Conservation (phyloP, 1,140 invertebrate species). For the Battus philenor region DNA sequence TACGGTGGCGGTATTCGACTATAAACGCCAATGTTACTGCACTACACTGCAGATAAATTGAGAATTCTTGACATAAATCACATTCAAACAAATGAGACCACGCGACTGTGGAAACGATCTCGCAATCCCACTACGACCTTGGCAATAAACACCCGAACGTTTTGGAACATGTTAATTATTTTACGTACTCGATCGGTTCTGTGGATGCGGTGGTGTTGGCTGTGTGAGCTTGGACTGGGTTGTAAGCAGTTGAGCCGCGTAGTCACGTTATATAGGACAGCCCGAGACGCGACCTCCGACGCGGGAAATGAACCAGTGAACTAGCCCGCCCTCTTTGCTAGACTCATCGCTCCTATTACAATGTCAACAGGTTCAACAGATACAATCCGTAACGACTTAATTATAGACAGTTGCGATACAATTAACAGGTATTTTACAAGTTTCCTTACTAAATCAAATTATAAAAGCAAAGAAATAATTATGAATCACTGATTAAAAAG, state of each 20-base stretch:
- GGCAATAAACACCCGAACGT: constrained; percentile 29
- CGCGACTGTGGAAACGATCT: constrained; percentile 36
- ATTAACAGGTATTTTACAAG: neutral
- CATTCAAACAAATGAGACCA: constrained; percentile 30
- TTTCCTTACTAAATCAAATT: neutral
- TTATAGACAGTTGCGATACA: too few relatives aligned
- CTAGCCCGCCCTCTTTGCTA: constrained; percentile 13
- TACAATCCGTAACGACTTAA: too few relatives aligned
- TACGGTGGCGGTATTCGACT: constrained; percentile 47
- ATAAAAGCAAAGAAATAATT: constrained; percentile 10
- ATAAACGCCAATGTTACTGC: constrained; percentile 38
- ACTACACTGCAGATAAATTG: constrained; percentile 18
- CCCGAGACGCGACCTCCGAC: constrained; percentile 45
- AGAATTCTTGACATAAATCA: constrained; percentile 7
- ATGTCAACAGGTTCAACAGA: constrained; percentile 12
- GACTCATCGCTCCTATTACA: constrained; percentile 16
- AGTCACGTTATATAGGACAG: constrained; percentile 67
- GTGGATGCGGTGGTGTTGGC: constrained; percentile 43
- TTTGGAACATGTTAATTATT: constrained; percentile 38
- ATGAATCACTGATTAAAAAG: neutral
- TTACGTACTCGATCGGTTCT: constrained; percentile 46
- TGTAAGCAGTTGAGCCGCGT: constrained; percentile 46
- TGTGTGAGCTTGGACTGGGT: constrained; percentile 46
- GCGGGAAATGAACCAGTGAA: constrained; percentile 31
- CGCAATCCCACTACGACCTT: constrained; percentile 37